Evolutionary conservation across 2,888 invertebrate species (phyloP).

Genomic region (Drosophila formosana): DNA sequence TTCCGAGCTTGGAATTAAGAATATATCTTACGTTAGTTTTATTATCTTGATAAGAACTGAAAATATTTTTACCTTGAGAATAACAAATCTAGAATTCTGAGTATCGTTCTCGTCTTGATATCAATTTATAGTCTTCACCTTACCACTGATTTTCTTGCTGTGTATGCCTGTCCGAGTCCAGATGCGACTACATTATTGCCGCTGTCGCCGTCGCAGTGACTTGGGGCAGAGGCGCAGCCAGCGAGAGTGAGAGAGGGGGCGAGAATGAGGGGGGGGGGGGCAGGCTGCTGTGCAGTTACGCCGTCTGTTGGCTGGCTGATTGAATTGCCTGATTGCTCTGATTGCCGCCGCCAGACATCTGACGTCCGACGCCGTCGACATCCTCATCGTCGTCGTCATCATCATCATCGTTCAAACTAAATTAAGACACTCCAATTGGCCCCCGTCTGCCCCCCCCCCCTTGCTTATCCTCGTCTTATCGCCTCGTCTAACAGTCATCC

Average conservation of each 20-base stretch:
- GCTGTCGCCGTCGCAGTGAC: neutral
- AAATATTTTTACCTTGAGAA: too few species aligned
- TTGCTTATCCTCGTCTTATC: neutral
- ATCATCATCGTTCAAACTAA: slow-evolving; percentile 62
- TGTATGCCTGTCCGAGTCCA: slow-evolving; percentile 18
- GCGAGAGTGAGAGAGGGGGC: neutral
- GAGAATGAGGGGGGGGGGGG: neutral
- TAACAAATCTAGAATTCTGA: too few species aligned
- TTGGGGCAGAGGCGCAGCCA: too few species aligned
- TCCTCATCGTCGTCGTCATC: slow-evolving; percentile 28
- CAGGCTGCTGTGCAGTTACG: slow-evolving; percentile 19
- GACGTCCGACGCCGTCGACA: slow-evolving; percentile 19
- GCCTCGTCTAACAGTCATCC: neutral
- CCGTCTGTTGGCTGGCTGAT: slow-evolving; percentile 60
- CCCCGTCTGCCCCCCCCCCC: neutral
- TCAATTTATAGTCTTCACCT: too few species aligned
- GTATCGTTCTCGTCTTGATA: too few species aligned
- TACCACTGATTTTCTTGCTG: neutral
- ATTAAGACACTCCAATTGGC: slow-evolving; percentile 57
- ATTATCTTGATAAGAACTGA: too few species aligned
- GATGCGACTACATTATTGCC: slow-evolving; percentile 44
- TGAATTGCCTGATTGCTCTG: slow-evolving; percentile 77
- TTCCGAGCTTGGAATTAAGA: too few species aligned
- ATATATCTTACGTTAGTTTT: too few species aligned
- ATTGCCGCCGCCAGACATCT: slow-evolving; percentile 68